Evolutionary conservation across 2,888 invertebrate species (phyloP).

Genomic region (Plagodis dolabraria): DNA sequence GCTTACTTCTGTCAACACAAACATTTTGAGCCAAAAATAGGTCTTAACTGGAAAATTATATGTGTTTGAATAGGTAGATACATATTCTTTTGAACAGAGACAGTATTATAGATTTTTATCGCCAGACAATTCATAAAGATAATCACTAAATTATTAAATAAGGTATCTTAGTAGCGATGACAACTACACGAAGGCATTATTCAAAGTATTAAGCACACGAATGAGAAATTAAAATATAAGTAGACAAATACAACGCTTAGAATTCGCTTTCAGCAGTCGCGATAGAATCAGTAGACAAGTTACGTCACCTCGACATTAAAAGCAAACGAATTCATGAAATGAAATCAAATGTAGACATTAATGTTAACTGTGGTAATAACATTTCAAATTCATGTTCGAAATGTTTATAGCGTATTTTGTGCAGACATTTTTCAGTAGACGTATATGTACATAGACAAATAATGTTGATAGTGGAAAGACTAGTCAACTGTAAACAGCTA

Average conservation of each 20-base stretch:
- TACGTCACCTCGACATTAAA: slow-evolving; percentile 16
- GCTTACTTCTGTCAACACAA: too few relatives aligned
- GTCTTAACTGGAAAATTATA: too few relatives aligned
- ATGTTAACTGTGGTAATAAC: slow-evolving; percentile 27
- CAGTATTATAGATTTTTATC: too few relatives aligned
- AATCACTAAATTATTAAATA: too few relatives aligned
- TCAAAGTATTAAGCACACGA: not conserved
- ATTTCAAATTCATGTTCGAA: slow-evolving; percentile 26
- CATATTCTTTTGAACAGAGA: too few relatives aligned
- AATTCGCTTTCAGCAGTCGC: slow-evolving; percentile 6
- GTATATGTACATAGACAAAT: slow-evolving; percentile 33
- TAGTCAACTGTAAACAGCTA: slow-evolving; percentile 36
- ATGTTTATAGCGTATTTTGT: slow-evolving; percentile 21
- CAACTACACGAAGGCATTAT: not conserved
- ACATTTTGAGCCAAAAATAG: too few relatives aligned
- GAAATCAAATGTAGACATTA: slow-evolving; percentile 29
- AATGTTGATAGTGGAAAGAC: slow-evolving; percentile 31
- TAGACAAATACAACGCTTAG: slow-evolving; percentile 1
- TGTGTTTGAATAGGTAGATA: too few relatives aligned
- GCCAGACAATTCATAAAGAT: too few relatives aligned
- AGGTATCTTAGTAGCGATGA: too few relatives aligned
- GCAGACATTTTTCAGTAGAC: slow-evolving; percentile 27
- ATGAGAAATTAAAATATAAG: slow-evolving; percentile 8
- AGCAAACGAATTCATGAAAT: slow-evolving; percentile 26
- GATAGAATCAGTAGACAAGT: slow-evolving; percentile 24